Evolutionary conservation across 2,113 vertebrate species (phyloP), one percentile per base, ranked within the genome.

Genomic region (Hystrix brachyura): DNA sequence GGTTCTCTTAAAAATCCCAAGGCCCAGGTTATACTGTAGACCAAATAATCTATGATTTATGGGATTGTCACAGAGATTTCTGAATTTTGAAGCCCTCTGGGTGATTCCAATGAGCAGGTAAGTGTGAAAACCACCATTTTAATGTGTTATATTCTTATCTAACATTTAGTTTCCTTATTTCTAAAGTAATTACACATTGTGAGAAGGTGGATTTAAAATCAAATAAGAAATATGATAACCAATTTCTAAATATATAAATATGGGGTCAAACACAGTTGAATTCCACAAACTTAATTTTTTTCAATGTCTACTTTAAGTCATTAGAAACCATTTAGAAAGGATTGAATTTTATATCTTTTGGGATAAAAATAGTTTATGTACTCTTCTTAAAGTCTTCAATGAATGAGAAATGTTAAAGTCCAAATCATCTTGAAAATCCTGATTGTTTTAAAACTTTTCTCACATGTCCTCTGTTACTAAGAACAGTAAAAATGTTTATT

Each of bases 341-440:
- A 1, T 38, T 48, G 59, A 46, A 13, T 90, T 81, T 95, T 81
- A 13, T 83, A 67, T 80, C 51, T 81, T 84, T 9, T 27, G 64
- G 69, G 12, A 29, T 74, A 11, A 96, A 65, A 80, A 46, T 94
- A 59, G 86, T 81, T 94, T 67, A 1, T 82, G 71, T 29, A 27
- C 38, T 86, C 19, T 88, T 82, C 51, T 92, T 93, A 95, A 95
- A 86, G 21, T 86, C 29, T 71, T 97, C 3, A 62, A 10, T 59
- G 19, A 71, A 27, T 60, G 13, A 92, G 64, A 96, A 95, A 76
- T 67, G 27, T 51, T 96, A 84, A 21, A 32, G 3, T 57, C 12
- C 55, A 69, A 94, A 80, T 69, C 10, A 48, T 71, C 72, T 67
- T 80, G 67, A 95, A 81, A 92, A 72, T 85, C 2, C 0, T 19